Conservation (phyloP, 2,113 vertebrate species). For the Oryzias javanicus region DNA sequence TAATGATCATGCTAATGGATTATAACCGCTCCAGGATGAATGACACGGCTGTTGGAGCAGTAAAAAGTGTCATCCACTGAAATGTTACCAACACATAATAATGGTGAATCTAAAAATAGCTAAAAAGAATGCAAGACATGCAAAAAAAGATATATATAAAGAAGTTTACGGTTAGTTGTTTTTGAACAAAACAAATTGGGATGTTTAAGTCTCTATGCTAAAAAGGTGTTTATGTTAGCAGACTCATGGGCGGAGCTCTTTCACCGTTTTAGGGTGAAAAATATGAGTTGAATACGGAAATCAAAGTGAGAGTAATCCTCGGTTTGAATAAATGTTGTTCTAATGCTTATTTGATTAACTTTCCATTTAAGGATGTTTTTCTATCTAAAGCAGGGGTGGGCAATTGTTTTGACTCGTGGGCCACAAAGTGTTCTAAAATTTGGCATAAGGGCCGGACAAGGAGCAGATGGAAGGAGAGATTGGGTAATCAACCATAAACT, state of each 20-base stretch:
- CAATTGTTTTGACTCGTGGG: too few relatives aligned
- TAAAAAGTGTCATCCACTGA: conserved; percentile 49
- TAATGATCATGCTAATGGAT: too few relatives aligned
- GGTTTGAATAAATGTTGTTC: too few relatives aligned
- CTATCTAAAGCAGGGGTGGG: too few relatives aligned
- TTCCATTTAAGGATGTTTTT: too few relatives aligned
- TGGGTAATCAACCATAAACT: too few relatives aligned
- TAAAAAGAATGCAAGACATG: conserved; percentile 6
- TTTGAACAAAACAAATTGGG: conserved; percentile 6
- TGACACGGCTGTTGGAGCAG: conserved; percentile 54
- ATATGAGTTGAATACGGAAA: conserved; percentile 3
- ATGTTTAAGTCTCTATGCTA: conserved; percentile 5
- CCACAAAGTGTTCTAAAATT: too few relatives aligned
- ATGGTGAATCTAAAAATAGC: conserved; percentile 29
- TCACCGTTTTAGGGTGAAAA: conserved; percentile 1
- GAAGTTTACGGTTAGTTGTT: neutral
- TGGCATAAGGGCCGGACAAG: too few relatives aligned
- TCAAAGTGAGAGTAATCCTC: neutral
- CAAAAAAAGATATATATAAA: too few relatives aligned
- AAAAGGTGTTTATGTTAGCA: neutral
- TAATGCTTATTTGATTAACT: too few relatives aligned
- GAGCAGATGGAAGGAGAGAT: too few relatives aligned
- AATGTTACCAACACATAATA: conserved; percentile 45
- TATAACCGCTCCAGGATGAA: conserved; percentile 62
- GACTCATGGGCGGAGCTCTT: neutral